These are phyloP conservation scores for Morelia viridis DNA, from an alignment of 2,797 vertebrate species.

Conservation along the genomic window DNA sequence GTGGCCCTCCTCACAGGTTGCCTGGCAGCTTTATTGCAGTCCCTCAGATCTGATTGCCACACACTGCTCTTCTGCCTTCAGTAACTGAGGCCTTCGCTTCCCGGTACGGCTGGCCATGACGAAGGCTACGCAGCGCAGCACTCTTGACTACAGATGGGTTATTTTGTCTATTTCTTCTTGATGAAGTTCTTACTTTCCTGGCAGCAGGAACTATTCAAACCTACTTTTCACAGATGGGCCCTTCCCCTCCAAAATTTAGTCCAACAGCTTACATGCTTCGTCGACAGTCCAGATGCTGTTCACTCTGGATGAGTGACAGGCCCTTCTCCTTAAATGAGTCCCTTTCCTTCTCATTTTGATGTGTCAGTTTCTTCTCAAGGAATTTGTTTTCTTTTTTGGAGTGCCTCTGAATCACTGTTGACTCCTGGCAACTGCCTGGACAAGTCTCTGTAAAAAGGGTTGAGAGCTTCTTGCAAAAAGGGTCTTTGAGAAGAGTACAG, in stretches of 20 bases:
- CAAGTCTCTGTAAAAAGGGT: no score
- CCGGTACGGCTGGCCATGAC: not conserved
- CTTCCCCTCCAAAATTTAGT: not conserved
- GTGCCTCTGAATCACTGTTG: no score
- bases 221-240: no score
- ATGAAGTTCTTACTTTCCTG: not conserved
- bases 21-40: not conserved
- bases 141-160: not conserved
- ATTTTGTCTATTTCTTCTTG: not conserved
- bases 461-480: not conserved
- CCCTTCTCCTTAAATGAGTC: not conserved
- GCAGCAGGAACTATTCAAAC: not conserved
- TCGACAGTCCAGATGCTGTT: not conserved
- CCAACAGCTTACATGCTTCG: not conserved
- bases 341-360: no score
- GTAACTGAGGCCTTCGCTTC: not conserved
- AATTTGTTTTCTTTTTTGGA: no score
- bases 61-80: not conserved
- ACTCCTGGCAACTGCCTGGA: no score
- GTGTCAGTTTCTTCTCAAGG: no score
- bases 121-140: not conserved
- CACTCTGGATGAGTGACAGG: not conserved
- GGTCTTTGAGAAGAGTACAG: not conserved
- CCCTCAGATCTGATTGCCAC: not conserved
- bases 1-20: not conserved